phyloP scores from a whole-genome alignment of 2,113 vertebrate genomes.

The Hoplias malabaricus region DNA sequence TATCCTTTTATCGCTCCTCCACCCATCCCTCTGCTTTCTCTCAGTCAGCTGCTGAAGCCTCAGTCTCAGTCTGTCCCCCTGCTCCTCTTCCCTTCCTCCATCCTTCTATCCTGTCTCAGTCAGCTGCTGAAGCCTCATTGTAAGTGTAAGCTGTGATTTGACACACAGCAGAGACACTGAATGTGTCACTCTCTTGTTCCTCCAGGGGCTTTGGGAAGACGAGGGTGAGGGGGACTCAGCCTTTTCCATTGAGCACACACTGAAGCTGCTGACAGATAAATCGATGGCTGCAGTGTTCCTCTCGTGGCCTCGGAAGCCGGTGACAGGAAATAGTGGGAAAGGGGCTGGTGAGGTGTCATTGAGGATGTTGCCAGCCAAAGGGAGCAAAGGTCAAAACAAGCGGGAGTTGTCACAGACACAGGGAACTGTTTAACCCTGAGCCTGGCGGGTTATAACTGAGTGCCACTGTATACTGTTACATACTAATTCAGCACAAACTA shows the following conservation, averaged over 20 bases:
- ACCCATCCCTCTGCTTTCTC: too few species aligned
- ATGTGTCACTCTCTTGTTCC: conserved; percentile 16
- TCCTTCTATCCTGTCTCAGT: too few species aligned
- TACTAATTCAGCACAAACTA: too few species aligned
- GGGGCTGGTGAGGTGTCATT: conserved; percentile 34
- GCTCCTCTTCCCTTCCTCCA: too few species aligned
- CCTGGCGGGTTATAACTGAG: too few species aligned
- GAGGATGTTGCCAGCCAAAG: neutral
- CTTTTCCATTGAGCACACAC: conserved; percentile 30
- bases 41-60: too few species aligned
- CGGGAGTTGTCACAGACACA: neutral
- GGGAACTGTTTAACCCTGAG: neutral
- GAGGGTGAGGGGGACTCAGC: neutral
- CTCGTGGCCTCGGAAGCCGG: conserved; percentile 40
- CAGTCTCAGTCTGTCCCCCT: too few species aligned
- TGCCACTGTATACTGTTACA: too few species aligned
- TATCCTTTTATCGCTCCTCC: too few species aligned
- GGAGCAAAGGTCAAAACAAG: conserved; percentile 19
- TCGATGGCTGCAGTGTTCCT: conserved; percentile 64
- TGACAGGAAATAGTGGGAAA: conserved; percentile 36
- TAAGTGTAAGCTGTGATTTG: neutral
- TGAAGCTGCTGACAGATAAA: conserved; percentile 63
- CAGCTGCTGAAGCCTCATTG: neutral
- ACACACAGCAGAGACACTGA: neutral
- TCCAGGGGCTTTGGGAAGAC: neutral